phyloP scores from a whole-genome alignment of 92 coral and sea anemone species.

The Bergia puertoricense region DNA sequence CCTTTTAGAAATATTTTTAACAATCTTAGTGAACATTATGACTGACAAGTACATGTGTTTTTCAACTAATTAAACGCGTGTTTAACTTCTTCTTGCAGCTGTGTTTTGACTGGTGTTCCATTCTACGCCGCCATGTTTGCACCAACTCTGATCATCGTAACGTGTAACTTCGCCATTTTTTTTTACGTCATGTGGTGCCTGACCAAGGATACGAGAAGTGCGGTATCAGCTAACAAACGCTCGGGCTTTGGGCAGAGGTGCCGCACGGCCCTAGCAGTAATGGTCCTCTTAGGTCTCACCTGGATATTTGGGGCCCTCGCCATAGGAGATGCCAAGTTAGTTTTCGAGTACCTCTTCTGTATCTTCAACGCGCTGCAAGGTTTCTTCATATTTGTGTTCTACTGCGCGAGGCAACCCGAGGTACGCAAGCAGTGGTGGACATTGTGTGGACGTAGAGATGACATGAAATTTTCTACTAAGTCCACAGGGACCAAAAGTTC shows the following conservation, averaged over 20 bases:
- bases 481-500: slow-evolving; percentile 1
- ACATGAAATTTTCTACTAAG: background rate
- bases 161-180: slow-evolving; percentile 47
- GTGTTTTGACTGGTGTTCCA: slow-evolving; percentile 46
- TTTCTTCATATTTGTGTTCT: slow-evolving; percentile 51
- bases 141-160: slow-evolving; percentile 36
- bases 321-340: slow-evolving; percentile 44
- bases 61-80: too few species aligned
- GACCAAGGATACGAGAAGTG: slow-evolving; percentile 41
- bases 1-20: too few species aligned
- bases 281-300: slow-evolving; percentile 55
- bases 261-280: slow-evolving; percentile 40
- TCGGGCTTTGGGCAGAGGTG: slow-evolving; percentile 17
- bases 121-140: slow-evolving; percentile 50
- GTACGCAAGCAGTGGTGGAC: slow-evolving; percentile 56
- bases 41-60: background rate
- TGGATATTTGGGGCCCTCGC: slow-evolving; percentile 61
- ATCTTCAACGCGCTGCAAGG: slow-evolving; percentile 58
- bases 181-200: slow-evolving; percentile 44
- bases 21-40: background rate
- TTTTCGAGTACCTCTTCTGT: slow-evolving; percentile 56
- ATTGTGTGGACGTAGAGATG: background rate
- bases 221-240: slow-evolving; percentile 46
- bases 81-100: slow-evolving; percentile 22
- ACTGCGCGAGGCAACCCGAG: slow-evolving; percentile 53